A percentile compares a stretch with the other conserved stretches of the same genome.
Conservation (phyloP, 2,888 invertebrate genomes). For the Drosophila cognata region DNA sequence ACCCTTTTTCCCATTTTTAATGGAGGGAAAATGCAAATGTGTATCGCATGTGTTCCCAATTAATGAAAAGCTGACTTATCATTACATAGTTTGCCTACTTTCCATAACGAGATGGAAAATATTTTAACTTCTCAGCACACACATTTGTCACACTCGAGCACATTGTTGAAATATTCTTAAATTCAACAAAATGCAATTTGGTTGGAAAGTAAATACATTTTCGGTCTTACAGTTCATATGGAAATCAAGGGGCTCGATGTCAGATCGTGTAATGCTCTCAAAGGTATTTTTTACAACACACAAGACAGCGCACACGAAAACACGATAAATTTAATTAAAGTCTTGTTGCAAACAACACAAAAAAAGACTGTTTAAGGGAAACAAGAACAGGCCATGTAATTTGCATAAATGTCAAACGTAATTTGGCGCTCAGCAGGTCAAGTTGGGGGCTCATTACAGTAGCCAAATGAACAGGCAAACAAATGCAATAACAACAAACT, state of each 20-base stretch:
- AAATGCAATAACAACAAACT: slow-evolving; percentile 31
- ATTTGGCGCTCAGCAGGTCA: slow-evolving; percentile 53
- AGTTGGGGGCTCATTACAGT: slow-evolving; percentile 62
- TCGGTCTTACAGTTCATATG: neutral
- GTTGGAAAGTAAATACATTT: neutral
- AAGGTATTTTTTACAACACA: slow-evolving; percentile 1
- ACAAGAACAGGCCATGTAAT: slow-evolving; percentile 34
- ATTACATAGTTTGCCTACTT: neutral
- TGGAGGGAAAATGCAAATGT: neutral
- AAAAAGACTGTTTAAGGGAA: neutral
- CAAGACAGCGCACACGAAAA: slow-evolving; percentile 10
- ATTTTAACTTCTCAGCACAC: neutral
- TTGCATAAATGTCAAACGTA: slow-evolving; percentile 58
- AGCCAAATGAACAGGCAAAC: slow-evolving; percentile 36
- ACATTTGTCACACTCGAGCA: neutral
- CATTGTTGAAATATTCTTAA: neutral
- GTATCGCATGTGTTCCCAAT: neutral
- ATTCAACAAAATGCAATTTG: neutral
- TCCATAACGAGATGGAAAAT: neutral
- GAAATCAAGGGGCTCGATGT: slow-evolving; percentile 1
- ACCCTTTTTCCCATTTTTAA: no score
- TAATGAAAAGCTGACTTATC: neutral
- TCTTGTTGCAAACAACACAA: slow-evolving; percentile 22
- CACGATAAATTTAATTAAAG: slow-evolving; percentile 48
- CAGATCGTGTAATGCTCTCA: neutral